A percentile compares a stretch with the other conserved stretches of the same genome.
Evolutionary conservation across 2,888 invertebrate species (phyloP).

Genomic region (Therioaphis trifolii): DNA sequence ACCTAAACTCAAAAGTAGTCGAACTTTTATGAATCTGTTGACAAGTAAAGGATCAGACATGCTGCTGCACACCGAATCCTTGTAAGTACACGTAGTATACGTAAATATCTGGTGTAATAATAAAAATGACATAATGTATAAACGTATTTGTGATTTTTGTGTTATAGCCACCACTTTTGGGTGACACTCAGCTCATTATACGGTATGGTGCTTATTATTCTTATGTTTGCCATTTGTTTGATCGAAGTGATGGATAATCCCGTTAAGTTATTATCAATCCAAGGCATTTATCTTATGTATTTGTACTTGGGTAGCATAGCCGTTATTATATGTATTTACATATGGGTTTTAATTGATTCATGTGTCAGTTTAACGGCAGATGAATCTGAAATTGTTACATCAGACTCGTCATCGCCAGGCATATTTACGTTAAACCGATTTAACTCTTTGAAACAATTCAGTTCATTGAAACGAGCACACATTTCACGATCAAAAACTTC

Average conservation of each 20-base stretch:
- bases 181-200: conserved; percentile 71
- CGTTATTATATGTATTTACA: conserved; percentile 72
- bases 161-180: conserved; percentile 71
- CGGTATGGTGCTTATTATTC: conserved; percentile 71
- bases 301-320: conserved; percentile 72
- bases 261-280: conserved; percentile 71
- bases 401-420: conserved; percentile 70
- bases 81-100: conserved; percentile 69
- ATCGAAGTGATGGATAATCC: conserved; percentile 73
- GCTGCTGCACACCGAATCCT: conserved; percentile 70
- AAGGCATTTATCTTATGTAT: conserved; percentile 72
- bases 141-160: conserved; percentile 61
- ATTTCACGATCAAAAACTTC: conserved; percentile 71
- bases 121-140: neutral
- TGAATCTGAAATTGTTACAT: conserved; percentile 66
- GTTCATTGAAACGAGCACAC: conserved; percentile 72
- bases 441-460: conserved; percentile 71
- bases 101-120: neutral
- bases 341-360: conserved; percentile 72
- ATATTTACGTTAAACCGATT: conserved; percentile 70
- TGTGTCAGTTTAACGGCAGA: conserved; percentile 69
- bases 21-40: conserved; percentile 67
- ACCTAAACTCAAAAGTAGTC: conserved; percentile 64
- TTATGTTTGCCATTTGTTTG: conserved; percentile 71
- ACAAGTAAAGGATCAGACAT: conserved; percentile 68